Percentiles rank a stretch among this genome's conserved stretches.
phyloP scores from a whole-genome alignment of 2,797 vertebrate genomes.

The Sebastes trivittatus region DNA sequence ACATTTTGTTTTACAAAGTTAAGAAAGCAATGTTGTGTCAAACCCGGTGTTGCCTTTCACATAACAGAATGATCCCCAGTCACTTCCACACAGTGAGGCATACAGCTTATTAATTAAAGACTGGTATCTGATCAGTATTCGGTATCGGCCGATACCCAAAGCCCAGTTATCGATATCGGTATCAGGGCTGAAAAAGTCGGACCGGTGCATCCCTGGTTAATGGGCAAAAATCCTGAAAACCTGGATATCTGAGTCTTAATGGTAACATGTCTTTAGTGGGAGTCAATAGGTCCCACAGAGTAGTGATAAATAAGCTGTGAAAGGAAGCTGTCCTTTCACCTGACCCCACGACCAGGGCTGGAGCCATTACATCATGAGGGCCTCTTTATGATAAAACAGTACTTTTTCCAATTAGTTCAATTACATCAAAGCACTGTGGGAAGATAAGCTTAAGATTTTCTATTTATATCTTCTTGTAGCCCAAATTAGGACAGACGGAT shows the following conservation, averaged over 20 bases:
- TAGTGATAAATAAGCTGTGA: constrained; percentile 28
- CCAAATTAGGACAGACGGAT: not conserved
- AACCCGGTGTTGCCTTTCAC: too few relatives aligned
- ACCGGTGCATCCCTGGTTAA: not conserved
- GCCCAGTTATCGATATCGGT: too few relatives aligned
- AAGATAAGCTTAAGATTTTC: not conserved
- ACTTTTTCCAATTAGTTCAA: not conserved
- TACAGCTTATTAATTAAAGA: too few relatives aligned
- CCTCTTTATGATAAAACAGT: not conserved
- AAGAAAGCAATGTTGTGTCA: too few relatives aligned
- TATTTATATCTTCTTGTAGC: not conserved
- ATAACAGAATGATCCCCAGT: too few relatives aligned
- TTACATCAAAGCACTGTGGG: not conserved
- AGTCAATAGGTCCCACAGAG: constrained; percentile 20
- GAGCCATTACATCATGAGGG: constrained; percentile 26
- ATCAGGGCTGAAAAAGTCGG: rapidly evolving
- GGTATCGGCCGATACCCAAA: too few relatives aligned
- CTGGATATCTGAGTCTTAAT: constrained; percentile 22
- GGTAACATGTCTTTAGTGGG: not conserved
- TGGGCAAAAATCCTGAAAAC: constrained; percentile 16
- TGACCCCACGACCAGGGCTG: constrained; percentile 3
- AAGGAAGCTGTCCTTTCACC: constrained; percentile 29
- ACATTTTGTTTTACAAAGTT: too few relatives aligned
- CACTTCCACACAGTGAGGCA: too few relatives aligned
- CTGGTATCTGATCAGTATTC: too few relatives aligned